Evolutionary conservation across 53 echinoderm and acorn worm genomes (phyloP), one percentile per base, ranked within the genome.

Genomic region (Echinarachnius parma): DNA sequence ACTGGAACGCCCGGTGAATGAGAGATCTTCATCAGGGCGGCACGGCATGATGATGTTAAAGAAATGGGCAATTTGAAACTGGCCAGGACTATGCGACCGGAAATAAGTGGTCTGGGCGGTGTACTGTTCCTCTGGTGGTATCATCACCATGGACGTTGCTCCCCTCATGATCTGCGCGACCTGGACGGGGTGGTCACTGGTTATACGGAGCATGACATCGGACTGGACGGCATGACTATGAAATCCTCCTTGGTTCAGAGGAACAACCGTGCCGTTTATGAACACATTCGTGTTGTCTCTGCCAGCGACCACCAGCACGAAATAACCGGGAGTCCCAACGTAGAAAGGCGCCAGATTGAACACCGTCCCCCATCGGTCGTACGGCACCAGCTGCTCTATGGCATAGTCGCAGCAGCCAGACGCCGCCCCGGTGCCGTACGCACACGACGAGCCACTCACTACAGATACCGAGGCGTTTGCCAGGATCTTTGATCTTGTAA

Each of bases 121-220:
- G 74, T 72, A 72, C 19, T 72, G 74, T 7, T 72, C 74, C 18
- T 72, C 74, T 1, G 74, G 74, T n/a, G 74, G 74, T 13, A 72
- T 56, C 33, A 72, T 37, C 35, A 72, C 74, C 74, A 72, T 72
- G 34, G 74, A 39, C 10, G 57, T 26, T 15, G 55, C 35, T 10
- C 57, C 74, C 22, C 28, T 57, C 15, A 72, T 54, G 56, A 34
- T 11, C 53, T 72, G 74, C n/a, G 56, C 74, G 18, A 72, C 74
- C 37, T 72, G 74, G 21, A 72, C 39, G 9, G 74, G 74, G 5
- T 72, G 22, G 39, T 72, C 74, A 21, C 74, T 72, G 14, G 55
- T 72, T n/a, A 72, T 72, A 8, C 57, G 57, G 4, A 72, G 39
- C 25, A 72, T 56, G 55, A 5, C 18, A 35, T 72, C 39, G 10